Percentiles rank a stretch among this genome's conserved stretches.
These are phyloP conservation scores for Acromyrmex heyeri DNA, from an alignment of 1,140 invertebrate genomes.

Conservation along the genomic window DNA sequence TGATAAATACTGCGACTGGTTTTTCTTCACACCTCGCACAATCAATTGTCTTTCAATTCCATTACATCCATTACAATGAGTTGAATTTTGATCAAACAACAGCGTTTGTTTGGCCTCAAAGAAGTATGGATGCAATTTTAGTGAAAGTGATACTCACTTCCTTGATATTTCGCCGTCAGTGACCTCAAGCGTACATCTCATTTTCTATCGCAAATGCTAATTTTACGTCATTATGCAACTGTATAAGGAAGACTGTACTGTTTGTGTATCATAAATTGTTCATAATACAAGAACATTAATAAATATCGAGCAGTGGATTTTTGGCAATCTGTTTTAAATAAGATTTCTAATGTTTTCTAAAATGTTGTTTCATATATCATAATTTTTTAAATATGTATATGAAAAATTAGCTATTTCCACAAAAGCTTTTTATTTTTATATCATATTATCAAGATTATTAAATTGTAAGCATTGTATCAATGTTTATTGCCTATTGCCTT, in stretches of 20 bases:
- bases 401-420: not conserved
- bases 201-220: constrained; percentile 5
- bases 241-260: constrained; percentile 60
- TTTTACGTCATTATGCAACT: constrained; percentile 71
- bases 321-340: constrained; percentile 4
- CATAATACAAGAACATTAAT: not conserved
- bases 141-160: constrained; percentile 81
- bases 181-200: constrained; percentile 39
- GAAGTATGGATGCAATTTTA: constrained; percentile 44
- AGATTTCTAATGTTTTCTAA: not conserved
- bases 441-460: no score
- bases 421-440: not conserved
- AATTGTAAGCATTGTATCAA: no score
- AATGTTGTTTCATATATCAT: not conserved
- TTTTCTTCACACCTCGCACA: not conserved
- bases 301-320: not conserved
- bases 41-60: not conserved
- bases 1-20: constrained; percentile 23
- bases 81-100: constrained; percentile 42
- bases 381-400: not conserved
- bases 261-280: not conserved
- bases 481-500: no score
- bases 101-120: constrained; percentile 13
- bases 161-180: constrained; percentile 66
- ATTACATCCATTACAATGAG: not conserved